phyloP scores from a whole-genome alignment of 37 sponge, comb jelly and placozoan genomes.

The Geodia barretti region DNA sequence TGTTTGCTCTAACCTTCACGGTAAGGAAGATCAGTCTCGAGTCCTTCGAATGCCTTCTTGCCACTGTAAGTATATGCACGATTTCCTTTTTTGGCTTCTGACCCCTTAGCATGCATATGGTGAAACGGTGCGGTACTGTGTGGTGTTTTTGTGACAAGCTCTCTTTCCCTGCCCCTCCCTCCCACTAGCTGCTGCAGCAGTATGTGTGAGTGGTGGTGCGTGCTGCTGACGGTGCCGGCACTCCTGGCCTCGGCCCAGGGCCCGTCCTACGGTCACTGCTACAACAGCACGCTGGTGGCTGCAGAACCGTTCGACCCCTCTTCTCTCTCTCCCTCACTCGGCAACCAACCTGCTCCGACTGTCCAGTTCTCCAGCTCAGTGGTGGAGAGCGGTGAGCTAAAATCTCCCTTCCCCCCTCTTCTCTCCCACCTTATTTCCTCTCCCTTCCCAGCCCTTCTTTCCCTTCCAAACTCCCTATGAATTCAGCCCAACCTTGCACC shows the following conservation, averaged over 20 bases:
- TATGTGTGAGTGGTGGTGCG: not conserved
- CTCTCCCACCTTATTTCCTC: no score
- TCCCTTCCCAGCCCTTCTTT: no score
- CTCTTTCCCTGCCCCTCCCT: not conserved
- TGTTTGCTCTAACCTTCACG: no score
- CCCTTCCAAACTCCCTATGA: no score
- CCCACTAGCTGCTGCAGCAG: not conserved
- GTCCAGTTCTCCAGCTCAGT: conserved; percentile 43
- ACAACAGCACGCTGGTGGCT: conserved; percentile 43
- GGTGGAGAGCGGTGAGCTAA: conserved; percentile 39
- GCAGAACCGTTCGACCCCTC: not conserved
- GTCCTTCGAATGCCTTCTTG: no score
- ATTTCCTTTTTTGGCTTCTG: no score
- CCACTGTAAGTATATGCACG: no score
- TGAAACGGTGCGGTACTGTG: no score
- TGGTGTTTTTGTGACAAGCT: not conserved
- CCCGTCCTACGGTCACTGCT: conserved; percentile 34
- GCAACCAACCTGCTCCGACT: not conserved
- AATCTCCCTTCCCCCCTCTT: not conserved
- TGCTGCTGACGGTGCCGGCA: conserved; percentile 25
- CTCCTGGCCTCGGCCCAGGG: conserved; percentile 13
- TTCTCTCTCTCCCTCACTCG: not conserved
- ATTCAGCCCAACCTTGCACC: no score
- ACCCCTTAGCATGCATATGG: no score
- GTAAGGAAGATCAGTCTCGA: no score